Conservation (phyloP, 2,113 vertebrate species). For the Columbina picui region DNA sequence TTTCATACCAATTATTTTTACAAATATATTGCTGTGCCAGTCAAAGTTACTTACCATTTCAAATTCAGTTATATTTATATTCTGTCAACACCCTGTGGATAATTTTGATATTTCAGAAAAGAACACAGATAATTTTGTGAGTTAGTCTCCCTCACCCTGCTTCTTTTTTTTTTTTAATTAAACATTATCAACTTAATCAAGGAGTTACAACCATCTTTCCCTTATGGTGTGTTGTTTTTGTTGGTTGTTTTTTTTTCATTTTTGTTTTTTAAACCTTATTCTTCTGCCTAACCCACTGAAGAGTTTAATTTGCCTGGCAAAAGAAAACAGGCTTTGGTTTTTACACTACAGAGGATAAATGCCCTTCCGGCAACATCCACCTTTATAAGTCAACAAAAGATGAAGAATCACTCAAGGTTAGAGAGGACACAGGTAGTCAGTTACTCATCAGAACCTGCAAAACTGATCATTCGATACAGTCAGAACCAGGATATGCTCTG, state of each 20-base stretch:
- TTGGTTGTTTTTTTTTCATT: too few relatives aligned
- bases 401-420: not conserved
- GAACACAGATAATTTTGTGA: not conserved
- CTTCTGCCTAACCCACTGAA: not conserved
- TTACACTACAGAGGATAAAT: not conserved
- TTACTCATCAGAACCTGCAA: not conserved
- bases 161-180: not conserved
- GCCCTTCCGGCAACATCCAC: not conserved
- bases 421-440: not conserved
- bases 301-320: not conserved
- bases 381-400: not conserved
- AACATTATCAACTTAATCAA: not conserved
- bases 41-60: not conserved
- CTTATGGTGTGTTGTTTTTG: too few relatives aligned
- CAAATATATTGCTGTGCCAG: not conserved
- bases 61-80: not conserved
- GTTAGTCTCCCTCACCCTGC: not conserved
- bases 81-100: not conserved
- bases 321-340: not conserved
- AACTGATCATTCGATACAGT: not conserved
- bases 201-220: not conserved
- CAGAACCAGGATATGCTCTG: not conserved
- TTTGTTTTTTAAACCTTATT: not conserved
- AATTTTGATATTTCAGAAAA: not conserved
- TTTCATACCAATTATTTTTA: not conserved